Base-by-base conservation (phyloP, 2,113 vertebrate species). In the Atractosteus spatula region DNA sequence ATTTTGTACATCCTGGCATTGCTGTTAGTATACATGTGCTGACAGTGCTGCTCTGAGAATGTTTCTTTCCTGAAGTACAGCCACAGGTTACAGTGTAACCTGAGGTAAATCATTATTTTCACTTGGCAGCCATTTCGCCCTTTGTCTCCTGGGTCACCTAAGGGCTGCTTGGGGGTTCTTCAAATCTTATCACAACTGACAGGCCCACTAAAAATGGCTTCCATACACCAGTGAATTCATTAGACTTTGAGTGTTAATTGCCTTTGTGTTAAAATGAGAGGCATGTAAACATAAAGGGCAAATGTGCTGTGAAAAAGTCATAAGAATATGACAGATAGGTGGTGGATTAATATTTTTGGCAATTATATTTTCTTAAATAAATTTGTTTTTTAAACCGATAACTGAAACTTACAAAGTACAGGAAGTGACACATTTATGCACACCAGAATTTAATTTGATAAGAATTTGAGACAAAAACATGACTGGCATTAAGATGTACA, bases 401-500 rank as follows among this genome's bases (percentile, higher is more conserved):
- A 51, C 47, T 7, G 10, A 5, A 51, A 51, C 47, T 51, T 7
- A 59, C 13, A 6, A n/a, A 59, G 14, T 55, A 16, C 17, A 41
- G 12, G n/a, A n/a, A 29, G 8, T 17, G 43, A 17, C 45, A 68
- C 11, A 68, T 68, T 47, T 68, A 47, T 68, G n/a, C 3, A 54
- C 11, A 29, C 8, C 47, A 55, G n/a, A 55, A 68, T 55, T 17
- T 54, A 17, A 41, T 68, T 54, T 68, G 8, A 29, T n/a, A 29
- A 3, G n/a, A n/a, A 12, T 45, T 17, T 8, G 16, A 13, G 66
- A 68, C 45, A 54, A 17, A 12, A 54, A 17, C 66, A 41, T 68
- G 66, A 68, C 66, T 13, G 8, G 66, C 51, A 17, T 13, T 17
- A 29, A 41, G 66, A 68, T 68, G 17, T 68, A 45, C 54, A 29